These are phyloP conservation scores for Zoanthus sociatus DNA, from an alignment of 92 coral and sea anemone genomes.

Conservation along the genomic window DNA sequence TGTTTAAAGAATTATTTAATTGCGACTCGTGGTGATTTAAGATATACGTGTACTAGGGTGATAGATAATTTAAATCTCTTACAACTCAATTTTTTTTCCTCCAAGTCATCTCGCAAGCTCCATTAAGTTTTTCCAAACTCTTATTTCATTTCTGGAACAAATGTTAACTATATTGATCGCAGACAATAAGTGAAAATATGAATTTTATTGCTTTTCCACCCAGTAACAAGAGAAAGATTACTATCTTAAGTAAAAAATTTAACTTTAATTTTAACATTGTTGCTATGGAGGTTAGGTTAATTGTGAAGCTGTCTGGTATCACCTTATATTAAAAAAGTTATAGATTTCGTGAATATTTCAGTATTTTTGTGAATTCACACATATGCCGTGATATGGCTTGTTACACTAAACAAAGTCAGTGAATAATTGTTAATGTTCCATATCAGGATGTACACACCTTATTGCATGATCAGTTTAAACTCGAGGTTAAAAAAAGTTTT, in stretches of 20 bases:
- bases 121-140: neutral
- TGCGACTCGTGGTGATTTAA: too few species aligned
- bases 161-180: neutral
- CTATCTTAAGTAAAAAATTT: neutral
- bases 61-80: too few species aligned
- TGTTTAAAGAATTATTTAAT: too few species aligned
- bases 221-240: slow-evolving; percentile 2
- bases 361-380: neutral
- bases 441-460: slow-evolving; percentile 35
- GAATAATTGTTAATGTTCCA: neutral
- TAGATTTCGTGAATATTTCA: too few species aligned
- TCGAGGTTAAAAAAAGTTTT: neutral
- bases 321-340: neutral
- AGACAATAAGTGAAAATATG: neutral
- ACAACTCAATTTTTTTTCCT: neutral
- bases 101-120: neutral
- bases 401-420: neutral
- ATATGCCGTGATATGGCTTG: neutral
- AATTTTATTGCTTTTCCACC: slow-evolving; percentile 1
- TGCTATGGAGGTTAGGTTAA: neutral
- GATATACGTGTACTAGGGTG: too few species aligned
- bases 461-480: neutral
- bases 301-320: neutral
- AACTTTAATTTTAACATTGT: neutral
- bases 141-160: neutral